Conservation (phyloP, 2,888 invertebrate genomes). For the Spodoptera exigua region DNA sequence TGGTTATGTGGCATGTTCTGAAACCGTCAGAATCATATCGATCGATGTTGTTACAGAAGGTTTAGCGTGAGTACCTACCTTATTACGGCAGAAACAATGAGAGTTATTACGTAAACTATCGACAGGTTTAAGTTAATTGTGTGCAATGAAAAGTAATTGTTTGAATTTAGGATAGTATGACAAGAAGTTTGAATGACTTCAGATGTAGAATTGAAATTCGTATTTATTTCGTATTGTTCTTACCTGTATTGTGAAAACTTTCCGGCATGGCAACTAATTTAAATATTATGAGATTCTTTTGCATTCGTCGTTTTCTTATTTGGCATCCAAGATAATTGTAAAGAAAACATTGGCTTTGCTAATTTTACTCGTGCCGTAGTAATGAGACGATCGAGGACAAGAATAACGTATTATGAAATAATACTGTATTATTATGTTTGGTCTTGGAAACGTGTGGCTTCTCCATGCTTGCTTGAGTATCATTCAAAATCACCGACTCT, state of each 20-base stretch:
- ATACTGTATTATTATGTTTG: constrained; percentile 14
- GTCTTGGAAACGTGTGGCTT: constrained; percentile 40
- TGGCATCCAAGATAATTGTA: too few relatives aligned
- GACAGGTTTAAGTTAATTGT: constrained; percentile 1
- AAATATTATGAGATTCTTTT: too few relatives aligned
- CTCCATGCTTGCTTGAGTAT: constrained; percentile 18
- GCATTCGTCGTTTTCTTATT: too few relatives aligned
- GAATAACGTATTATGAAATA: constrained; percentile 23
- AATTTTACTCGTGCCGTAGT: not conserved
- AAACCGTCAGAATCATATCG: constrained; percentile 51
- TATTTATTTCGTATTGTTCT: too few relatives aligned
- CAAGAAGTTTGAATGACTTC: not conserved
- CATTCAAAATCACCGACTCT: not conserved
- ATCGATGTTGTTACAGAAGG: constrained; percentile 41
- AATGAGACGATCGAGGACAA: constrained; percentile 8
- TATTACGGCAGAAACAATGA: constrained; percentile 40
- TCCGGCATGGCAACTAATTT: too few relatives aligned
- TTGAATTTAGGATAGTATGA: constrained; percentile 1
- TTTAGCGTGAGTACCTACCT: constrained; percentile 33
- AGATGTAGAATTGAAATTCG: not conserved
- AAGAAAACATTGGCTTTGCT: not conserved
- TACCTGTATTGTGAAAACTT: too few relatives aligned
- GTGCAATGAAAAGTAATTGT: constrained; percentile 21
- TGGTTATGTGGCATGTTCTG: constrained; percentile 49
- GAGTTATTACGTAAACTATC: constrained; percentile 27